Conservation (phyloP, 2,113 vertebrate genomes). For the Edolisoma coerulescens region DNA sequence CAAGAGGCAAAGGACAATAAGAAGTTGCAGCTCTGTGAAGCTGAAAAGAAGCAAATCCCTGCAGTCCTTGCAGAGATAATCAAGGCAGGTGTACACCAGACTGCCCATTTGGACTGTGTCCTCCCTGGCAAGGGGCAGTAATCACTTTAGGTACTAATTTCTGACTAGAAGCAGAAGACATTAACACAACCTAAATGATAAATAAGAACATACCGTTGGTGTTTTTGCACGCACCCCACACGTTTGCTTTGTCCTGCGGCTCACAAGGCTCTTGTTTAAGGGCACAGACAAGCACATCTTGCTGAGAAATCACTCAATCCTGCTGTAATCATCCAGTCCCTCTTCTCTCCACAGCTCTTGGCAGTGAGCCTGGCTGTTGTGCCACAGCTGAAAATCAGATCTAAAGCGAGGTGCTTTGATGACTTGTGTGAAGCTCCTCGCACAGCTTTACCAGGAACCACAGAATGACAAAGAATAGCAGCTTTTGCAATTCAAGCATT, state of each 20-base stretch:
- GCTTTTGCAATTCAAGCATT: background rate
- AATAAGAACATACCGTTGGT: background rate
- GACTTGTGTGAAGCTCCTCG: background rate
- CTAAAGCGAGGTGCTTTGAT: background rate
- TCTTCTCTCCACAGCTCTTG: background rate
- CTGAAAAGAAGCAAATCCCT: background rate
- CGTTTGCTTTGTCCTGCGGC: background rate
- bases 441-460: background rate
- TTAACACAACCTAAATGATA: background rate
- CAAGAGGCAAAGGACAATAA: rapidly evolving
- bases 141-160: background rate
- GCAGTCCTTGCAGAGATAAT: background rate
- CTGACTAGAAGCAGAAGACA: background rate
- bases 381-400: constrained; percentile 19
- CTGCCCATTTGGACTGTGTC: background rate
- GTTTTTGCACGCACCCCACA: background rate
- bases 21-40: background rate
- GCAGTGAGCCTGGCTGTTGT: constrained; percentile 1
- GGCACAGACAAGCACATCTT: background rate
- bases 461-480: background rate
- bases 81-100: background rate
- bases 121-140: background rate
- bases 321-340: background rate
- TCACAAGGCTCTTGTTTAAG: background rate
- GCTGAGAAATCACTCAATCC: background rate